These are phyloP conservation scores for Archocentrus centrarchus DNA, from an alignment of 2,113 vertebrate species.

Conservation along the genomic window DNA sequence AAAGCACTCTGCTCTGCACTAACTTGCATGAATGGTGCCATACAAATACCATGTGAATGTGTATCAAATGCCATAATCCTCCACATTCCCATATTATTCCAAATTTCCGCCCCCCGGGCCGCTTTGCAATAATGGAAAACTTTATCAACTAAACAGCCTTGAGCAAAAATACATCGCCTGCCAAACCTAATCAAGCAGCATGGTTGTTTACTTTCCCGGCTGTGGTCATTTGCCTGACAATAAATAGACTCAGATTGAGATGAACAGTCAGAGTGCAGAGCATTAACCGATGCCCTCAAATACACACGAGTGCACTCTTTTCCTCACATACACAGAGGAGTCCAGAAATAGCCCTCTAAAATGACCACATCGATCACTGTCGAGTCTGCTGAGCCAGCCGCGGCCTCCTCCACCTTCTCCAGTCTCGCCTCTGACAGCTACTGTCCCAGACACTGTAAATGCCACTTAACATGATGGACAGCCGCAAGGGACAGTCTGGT, in stretches of 20 bases:
- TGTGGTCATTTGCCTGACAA: constrained; percentile 16
- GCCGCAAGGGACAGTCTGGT: constrained; percentile 3
- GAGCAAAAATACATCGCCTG: constrained; percentile 26
- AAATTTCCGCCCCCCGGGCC: not conserved
- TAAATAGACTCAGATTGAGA: constrained; percentile 40
- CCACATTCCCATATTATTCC: not conserved
- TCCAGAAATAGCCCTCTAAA: constrained; percentile 69
- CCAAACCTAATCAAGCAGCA: constrained; percentile 48
- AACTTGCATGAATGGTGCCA: not conserved
- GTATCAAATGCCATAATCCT: not conserved
- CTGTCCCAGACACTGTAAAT: constrained; percentile 67
- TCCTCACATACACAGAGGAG: not conserved
- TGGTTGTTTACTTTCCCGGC: constrained; percentile 45
- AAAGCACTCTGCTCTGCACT: not conserved
- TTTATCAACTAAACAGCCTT: constrained; percentile 35
- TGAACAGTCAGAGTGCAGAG: constrained; percentile 41
- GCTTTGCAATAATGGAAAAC: not conserved
- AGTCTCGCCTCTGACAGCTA: constrained; percentile 43
- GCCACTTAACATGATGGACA: constrained; percentile 58
- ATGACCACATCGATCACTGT: constrained; percentile 69
- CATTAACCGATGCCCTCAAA: not conserved
- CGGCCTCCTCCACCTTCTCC: constrained; percentile 24
- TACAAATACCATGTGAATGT: not conserved
- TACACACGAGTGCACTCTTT: not conserved
- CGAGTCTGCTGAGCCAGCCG: constrained; percentile 41